Conservation (phyloP, 2,888 invertebrate species). For the Ophion obscuratus region DNA sequence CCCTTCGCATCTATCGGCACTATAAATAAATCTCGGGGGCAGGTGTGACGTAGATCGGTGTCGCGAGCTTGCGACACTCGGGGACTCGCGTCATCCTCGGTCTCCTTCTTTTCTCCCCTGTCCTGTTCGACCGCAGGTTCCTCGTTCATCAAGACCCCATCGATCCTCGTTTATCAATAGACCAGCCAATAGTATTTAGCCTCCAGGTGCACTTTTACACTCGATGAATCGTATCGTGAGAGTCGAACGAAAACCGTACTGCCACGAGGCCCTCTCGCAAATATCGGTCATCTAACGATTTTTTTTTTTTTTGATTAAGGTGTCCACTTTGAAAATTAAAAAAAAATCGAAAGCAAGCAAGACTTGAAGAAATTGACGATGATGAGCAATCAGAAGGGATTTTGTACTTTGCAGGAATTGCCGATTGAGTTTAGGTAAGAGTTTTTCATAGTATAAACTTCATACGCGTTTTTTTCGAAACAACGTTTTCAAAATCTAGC, state of each 20-base stretch:
- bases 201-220: not conserved
- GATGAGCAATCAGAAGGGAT: no score
- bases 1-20: slow-evolving; percentile 35
- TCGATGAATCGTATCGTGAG: not conserved
- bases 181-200: not conserved
- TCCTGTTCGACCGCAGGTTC: slow-evolving; percentile 1
- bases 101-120: not conserved
- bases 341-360: no score
- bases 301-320: no score
- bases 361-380: no score
- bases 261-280: no score
- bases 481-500: no score
- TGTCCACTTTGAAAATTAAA: no score
- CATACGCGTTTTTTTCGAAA: no score
- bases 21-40: slow-evolving; percentile 62
- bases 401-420: no score
- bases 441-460: no score
- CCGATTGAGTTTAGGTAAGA: no score
- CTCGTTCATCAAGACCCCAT: slow-evolving; percentile 4
- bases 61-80: slow-evolving; percentile 39
- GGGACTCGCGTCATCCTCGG: slow-evolving; percentile 24
- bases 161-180: slow-evolving; percentile 19
- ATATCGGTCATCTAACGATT: no score
- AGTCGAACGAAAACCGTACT: not conserved
- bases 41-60: slow-evolving; percentile 55